Base-by-base conservation (phyloP, 2,888 invertebrate species). In the Trilocha varians region DNA sequence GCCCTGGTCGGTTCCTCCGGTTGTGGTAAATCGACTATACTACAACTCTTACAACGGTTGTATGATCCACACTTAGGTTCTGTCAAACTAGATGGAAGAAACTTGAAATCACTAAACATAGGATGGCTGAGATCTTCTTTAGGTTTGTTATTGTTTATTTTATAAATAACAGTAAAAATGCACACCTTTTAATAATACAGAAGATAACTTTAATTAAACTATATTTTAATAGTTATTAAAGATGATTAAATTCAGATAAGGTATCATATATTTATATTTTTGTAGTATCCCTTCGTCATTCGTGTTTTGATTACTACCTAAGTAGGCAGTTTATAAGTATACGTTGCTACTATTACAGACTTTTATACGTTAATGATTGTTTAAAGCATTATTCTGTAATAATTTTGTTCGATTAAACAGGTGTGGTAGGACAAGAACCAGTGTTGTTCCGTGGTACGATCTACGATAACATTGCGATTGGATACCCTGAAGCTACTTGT, bases 371-470 rank as follows among this genome's bases (percentile, higher is more conserved):
- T n/a, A n/a, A n/a, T n/a, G n/a, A n/a, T 25, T 25, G 25, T 25
- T 25, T 25, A 25, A 9, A 2, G 8, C 4, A 18, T 18, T 18
- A 18, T 18, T 5, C 2, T 9, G 5, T 25, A 9, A 9, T 25
- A 11, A 2, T 25, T 25, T 25, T 25, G 25, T 25, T 18, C 25
- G 11, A 25, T 13, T 5, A 25, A 25, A 25, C 49, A 43, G 96
- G 96, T 0, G 89, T 96, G 6, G 97, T 98, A 4, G 93, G 94
- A 1, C 96, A 96, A 75, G 96, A 96, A 55, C 96, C 95, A 0
- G 91, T 93, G 1, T 82, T 96, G 4, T 96, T 96, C 76, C 91
- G 91, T 46, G 91, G 93, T 17, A 91, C 91, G 11, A 93, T 97
- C 52, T 87, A 87, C n/a, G 88, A 89, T 18, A 89, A 89, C 49